phyloP scores from a whole-genome alignment of 2,888 invertebrate genomes.

The Pseudanteris insignis region DNA sequence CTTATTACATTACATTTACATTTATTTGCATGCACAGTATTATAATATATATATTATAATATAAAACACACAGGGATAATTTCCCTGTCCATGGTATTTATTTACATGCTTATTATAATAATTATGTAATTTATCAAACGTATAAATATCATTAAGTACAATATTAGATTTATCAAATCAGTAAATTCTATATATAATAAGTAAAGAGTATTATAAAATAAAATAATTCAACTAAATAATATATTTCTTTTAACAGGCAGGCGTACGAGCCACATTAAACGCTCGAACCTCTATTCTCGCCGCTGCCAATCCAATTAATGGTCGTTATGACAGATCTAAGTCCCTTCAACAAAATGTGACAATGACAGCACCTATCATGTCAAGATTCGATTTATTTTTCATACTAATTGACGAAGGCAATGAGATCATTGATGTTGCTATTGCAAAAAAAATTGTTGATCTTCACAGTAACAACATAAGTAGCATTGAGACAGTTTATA shows the following conservation, averaged over 20 bases:
- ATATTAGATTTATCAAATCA: too few species aligned
- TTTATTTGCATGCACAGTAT: too few species aligned
- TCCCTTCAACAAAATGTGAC: constrained; percentile 94
- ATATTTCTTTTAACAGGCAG: constrained; percentile 79
- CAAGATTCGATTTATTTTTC: constrained; percentile 98
- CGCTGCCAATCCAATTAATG: constrained; percentile 98
- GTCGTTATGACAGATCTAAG: constrained; percentile 93
- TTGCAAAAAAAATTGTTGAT: constrained; percentile 94
- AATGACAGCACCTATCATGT: constrained; percentile 97
- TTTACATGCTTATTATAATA: too few species aligned
- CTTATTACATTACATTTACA: too few species aligned
- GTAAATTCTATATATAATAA: too few species aligned
- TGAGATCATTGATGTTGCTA: constrained; percentile 95
- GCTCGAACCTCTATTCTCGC: constrained; percentile 97
- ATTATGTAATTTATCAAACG: too few species aligned
- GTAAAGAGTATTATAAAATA: too few species aligned
- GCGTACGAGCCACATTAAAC: constrained; percentile 95
- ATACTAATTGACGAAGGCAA: constrained; percentile 97
- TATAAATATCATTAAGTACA: too few species aligned
- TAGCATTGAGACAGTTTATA: constrained; percentile 81
- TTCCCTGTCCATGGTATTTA: too few species aligned
- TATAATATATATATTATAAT: too few species aligned
- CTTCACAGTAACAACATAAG: constrained; percentile 88
- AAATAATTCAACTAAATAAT: neutral
- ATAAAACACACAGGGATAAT: too few species aligned